Conservation (phyloP, 1,140 invertebrate genomes). For the Zelostemma sp. region DNA sequence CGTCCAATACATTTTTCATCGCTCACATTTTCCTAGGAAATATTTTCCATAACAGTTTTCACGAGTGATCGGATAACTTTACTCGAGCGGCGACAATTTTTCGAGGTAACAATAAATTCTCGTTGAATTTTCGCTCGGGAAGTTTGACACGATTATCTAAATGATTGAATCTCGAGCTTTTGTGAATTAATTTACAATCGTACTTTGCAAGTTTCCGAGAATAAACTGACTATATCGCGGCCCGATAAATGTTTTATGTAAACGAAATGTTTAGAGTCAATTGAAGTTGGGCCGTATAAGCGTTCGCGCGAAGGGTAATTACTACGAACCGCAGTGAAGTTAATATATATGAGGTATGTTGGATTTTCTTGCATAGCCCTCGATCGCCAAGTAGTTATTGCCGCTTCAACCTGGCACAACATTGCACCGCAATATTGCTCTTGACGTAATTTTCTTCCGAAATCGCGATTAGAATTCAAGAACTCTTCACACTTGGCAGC, state of each 20-base stretch:
- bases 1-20: no score
- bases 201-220: neutral
- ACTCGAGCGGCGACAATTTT: no score
- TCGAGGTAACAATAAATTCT: no score
- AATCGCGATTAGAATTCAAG: conserved; percentile 44
- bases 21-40: no score
- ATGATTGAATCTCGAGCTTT: no score
- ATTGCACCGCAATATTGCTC: conserved; percentile 32
- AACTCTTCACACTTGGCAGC: conserved; percentile 44
- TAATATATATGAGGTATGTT: conserved; percentile 7
- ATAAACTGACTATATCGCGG: neutral
- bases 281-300: neutral
- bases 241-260: conserved; percentile 1
- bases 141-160: no score
- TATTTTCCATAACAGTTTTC: no score
- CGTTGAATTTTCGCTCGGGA: no score
- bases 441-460: conserved; percentile 43
- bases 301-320: conserved; percentile 1
- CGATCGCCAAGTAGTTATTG: conserved; percentile 24
- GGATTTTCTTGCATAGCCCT: conserved; percentile 25
- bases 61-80: no score
- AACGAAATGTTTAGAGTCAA: neutral
- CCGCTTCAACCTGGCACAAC: conserved; percentile 38
- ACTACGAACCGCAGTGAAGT: neutral
- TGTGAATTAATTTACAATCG: no score